These are phyloP conservation scores for Leptinotarsa undecemlineata DNA, from an alignment of 1,140 invertebrate genomes.

Conservation along the genomic window DNA sequence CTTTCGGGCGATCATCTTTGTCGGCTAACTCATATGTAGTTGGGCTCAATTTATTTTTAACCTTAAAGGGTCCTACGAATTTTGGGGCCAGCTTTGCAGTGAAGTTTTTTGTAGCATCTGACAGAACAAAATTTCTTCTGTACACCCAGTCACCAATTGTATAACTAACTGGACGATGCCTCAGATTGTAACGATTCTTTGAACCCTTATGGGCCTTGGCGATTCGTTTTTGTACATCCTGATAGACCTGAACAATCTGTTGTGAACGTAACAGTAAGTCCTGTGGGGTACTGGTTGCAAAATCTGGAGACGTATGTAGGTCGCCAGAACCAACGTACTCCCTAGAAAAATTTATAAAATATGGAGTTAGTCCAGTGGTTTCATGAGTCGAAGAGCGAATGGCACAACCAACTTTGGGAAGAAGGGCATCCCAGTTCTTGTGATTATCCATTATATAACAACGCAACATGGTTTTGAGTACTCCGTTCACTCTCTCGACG, in stretches of 20 bases:
- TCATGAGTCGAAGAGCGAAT: background rate
- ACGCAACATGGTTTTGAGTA: constrained; percentile 50
- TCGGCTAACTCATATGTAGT: constrained; percentile 2
- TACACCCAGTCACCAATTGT: background rate
- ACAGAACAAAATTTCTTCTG: background rate
- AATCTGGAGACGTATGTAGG: background rate
- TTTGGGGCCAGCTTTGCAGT: background rate
- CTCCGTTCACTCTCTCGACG: constrained; percentile 44
- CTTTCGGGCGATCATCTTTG: background rate
- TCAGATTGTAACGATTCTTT: background rate
- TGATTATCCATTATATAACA: constrained; percentile 52
- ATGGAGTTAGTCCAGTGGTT: background rate
- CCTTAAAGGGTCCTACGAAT: background rate
- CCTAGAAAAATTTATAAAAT: background rate
- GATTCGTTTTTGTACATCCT: background rate
- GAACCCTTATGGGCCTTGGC: background rate
- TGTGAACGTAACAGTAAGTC: background rate
- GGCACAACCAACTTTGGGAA: constrained; percentile 29
- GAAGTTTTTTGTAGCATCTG: background rate
- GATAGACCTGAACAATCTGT: background rate
- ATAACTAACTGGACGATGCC: background rate
- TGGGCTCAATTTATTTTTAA: background rate
- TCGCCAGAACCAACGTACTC: background rate
- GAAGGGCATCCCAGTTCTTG: constrained; percentile 49
- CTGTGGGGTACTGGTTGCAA: background rate